Evolutionary conservation across 1,140 invertebrate species (phyloP), one percentile per base, ranked within the genome.

Genomic region (Radopholus similis): DNA sequence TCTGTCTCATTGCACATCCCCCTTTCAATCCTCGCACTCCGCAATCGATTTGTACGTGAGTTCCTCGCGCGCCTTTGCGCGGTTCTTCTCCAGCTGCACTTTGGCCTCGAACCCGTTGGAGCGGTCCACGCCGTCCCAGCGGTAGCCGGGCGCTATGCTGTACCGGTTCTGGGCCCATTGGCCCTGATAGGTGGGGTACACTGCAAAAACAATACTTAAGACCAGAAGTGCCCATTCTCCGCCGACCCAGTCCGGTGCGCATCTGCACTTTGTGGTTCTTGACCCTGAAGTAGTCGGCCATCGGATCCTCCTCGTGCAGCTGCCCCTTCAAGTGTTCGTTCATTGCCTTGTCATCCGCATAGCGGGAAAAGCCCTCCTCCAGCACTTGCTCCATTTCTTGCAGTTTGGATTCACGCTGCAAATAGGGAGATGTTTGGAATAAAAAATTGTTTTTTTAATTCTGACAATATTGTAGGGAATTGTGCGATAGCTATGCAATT

Each of bases 71-170:
- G 75, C 75, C 6, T 64, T 62, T 9, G 47, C 37, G 15, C 57
- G 62, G 63, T 76, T 76, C 47, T 68, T 72, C n/a, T n/a, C 51
- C 21, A 66, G 40, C 9, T 68, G 21, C 34, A 89, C 90, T 80
- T 91, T 89, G 77, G 90, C 90, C 82, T 99, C 95, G 83, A 94
- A 97, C 0, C 95, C 95, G 85, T 91, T 97, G 4, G 93, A 96
- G 26, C 95, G 85, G 80, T 98, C 92, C 0, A 99, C 94, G 1
- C 95, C 95, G 84, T 99, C 95, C 95, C 95, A 99, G 38, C 93
- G 86, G 83, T 93, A 90, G 0, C 95, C 95, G 0, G 95, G 95
- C 54, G 85, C 84, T 66, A 99, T 94, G 40, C 88, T 88, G 85
- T 90, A 97, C 9, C 95, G 87, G 85, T 97, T 97, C 21, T 58